Evolutionary conservation across 2,888 invertebrate species (phyloP).

Genomic region (Neoitamus cyanurus): DNA sequence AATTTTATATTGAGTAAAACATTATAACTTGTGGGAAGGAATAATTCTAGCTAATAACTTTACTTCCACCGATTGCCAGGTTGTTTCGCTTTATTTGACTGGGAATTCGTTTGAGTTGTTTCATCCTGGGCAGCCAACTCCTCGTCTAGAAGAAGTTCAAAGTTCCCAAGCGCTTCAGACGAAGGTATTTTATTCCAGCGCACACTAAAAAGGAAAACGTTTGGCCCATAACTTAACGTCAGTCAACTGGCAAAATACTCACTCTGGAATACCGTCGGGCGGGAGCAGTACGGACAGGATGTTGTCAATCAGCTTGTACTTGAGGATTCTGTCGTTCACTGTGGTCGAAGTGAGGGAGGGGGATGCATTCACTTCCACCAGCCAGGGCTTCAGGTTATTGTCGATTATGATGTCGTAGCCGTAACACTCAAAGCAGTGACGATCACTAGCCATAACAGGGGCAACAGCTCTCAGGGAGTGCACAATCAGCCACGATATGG

Average conservation of each 20-base stretch:
- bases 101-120: constrained; percentile 50
- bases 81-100: constrained; percentile 9
- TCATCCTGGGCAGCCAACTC: constrained; percentile 79
- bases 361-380: constrained; percentile 94
- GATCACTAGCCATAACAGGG: constrained; percentile 91
- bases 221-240: too few species aligned
- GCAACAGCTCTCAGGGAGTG: constrained; percentile 94
- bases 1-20: neutral
- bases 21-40: neutral
- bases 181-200: constrained; percentile 87
- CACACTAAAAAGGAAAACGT: constrained; percentile 68
- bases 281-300: constrained; percentile 91
- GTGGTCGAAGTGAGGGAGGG: constrained; percentile 95
- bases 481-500: constrained; percentile 89
- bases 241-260: constrained; percentile 55
- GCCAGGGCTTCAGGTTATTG: constrained; percentile 92
- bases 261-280: constrained; percentile 89
- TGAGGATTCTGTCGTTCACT: constrained; percentile 91
- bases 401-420: constrained; percentile 98
- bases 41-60: neutral
- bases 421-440: constrained; percentile 82
- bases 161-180: constrained; percentile 81
- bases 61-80: constrained; percentile 53
- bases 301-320: constrained; percentile 93
- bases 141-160: constrained; percentile 86